Evolutionary conservation across 2,797 vertebrate species (phyloP), one percentile per base, ranked within the genome.

Genomic region (Parauchenoglanis ngamensis): DNA sequence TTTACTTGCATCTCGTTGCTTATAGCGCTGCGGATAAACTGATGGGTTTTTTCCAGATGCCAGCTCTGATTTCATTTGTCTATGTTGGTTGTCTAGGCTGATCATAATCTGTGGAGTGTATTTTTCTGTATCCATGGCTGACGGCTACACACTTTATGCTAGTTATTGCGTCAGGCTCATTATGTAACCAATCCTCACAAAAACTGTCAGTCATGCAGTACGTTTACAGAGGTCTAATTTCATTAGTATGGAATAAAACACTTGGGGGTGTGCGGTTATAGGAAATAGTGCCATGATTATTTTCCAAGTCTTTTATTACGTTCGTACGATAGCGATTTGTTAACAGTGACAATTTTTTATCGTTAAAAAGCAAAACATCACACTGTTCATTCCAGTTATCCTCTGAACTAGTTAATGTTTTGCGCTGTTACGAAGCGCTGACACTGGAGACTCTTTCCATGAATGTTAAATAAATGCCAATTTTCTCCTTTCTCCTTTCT

Each of bases 61-160:
- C n/a, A 75, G 40, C 79, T 52, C 79, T 63, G 57, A 25, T 82
- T 72, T 86, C 35, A 72, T 86, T 54, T 63, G 21, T 40, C 44
- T 44, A 40, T 52, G 7, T 52, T 63, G 21, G 28, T 44, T 75
- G 77, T 73, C 78, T 79, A 54, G 31, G 49, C 80, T 77, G 23
- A 81, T 83, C 23, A 65, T 83, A 65, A 65, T 44, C 23, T 40
- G 31, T 65, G 79, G 86, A 87, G 63, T 23, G 76, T 83, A 17
- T 56, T 46, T 46, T 28, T 67, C 25, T 19, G 65, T 72, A 80
- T 56, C 65, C 73, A 49, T 70, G 76, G 63, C 76, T 79, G 10
- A 40, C 46, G 76, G 76, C 56, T 87, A 79, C 10, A 35, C 19
- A 12, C 19, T 31, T 35, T 65, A 21, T 81, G 13, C 23, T 87